Percentiles rank a stretch among this genome's conserved stretches.
Conservation (phyloP, 2,888 invertebrate genomes). For the Archips xylosteana region DNA sequence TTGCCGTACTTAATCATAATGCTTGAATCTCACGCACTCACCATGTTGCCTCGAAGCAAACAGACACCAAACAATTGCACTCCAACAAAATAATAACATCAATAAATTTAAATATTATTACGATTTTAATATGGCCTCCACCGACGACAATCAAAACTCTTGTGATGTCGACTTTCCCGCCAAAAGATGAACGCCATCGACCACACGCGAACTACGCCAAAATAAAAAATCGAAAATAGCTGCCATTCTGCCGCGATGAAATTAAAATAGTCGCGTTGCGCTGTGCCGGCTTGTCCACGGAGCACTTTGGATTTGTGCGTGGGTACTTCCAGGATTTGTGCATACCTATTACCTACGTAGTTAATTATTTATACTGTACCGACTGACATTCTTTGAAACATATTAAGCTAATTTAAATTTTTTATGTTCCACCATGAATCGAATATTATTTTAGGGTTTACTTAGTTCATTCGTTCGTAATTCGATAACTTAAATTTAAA, state of each 20-base stretch:
- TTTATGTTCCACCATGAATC: too few species aligned
- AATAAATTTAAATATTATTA: neutral
- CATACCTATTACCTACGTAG: too few species aligned
- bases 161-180: slow-evolving; percentile 76
- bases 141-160: slow-evolving; percentile 63
- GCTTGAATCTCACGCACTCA: neutral
- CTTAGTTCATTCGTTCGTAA: too few species aligned
- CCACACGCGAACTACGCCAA: slow-evolving; percentile 85
- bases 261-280: slow-evolving; percentile 75
- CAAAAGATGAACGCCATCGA: slow-evolving; percentile 73
- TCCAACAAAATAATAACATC: neutral
- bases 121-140: slow-evolving; percentile 54
- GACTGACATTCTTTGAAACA: too few species aligned
- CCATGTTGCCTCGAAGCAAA: neutral
- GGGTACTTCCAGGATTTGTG: neutral
- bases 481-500: too few species aligned
- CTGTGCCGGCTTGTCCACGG: slow-evolving; percentile 51
- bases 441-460: too few species aligned
- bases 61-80: neutral
- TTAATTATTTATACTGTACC: too few species aligned
- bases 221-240: slow-evolving; percentile 84
- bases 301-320: neutral
- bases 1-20: too few species aligned
- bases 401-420: too few species aligned
- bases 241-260: slow-evolving; percentile 68